These are phyloP conservation scores for Agrilus mali DNA, from an alignment of 2,888 invertebrate genomes.

Conservation along the genomic window DNA sequence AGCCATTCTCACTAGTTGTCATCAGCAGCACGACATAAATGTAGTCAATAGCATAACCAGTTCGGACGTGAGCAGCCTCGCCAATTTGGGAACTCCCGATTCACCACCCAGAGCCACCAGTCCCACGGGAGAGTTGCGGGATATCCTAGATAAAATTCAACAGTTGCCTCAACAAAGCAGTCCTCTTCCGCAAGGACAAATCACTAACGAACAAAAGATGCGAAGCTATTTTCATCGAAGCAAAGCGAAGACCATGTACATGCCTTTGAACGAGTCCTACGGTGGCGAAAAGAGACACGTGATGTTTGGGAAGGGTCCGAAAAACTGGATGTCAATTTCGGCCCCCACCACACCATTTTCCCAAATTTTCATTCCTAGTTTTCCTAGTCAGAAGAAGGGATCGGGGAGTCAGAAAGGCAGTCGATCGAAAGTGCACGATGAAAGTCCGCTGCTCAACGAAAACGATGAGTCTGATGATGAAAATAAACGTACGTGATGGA, in stretches of 20 bases:
- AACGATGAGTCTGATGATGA: constrained; percentile 39
- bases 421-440: constrained; percentile 41
- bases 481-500: constrained; percentile 17
- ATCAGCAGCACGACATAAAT: constrained; percentile 22
- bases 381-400: constrained; percentile 36
- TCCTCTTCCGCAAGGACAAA: constrained; percentile 32
- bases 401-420: constrained; percentile 39
- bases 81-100: constrained; percentile 51
- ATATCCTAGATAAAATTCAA: constrained; percentile 59
- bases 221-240: constrained; percentile 37
- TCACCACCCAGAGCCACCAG: constrained; percentile 76
- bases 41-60: constrained; percentile 36
- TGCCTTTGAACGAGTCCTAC: constrained; percentile 40
- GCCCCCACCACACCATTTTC: constrained; percentile 70
- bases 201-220: constrained; percentile 25
- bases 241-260: constrained; percentile 57
- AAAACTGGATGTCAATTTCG: constrained; percentile 55
- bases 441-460: constrained; percentile 48
- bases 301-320: constrained; percentile 7
- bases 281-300: constrained; percentile 15
- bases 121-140: constrained; percentile 62
- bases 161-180: constrained; percentile 44
- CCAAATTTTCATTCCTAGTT: constrained; percentile 52
- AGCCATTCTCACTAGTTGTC: constrained; percentile 20
- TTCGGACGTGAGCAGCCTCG: constrained; percentile 57